These are phyloP conservation scores for Papilio machaon DNA, from an alignment of 1,140 invertebrate species.

Conservation along the genomic window DNA sequence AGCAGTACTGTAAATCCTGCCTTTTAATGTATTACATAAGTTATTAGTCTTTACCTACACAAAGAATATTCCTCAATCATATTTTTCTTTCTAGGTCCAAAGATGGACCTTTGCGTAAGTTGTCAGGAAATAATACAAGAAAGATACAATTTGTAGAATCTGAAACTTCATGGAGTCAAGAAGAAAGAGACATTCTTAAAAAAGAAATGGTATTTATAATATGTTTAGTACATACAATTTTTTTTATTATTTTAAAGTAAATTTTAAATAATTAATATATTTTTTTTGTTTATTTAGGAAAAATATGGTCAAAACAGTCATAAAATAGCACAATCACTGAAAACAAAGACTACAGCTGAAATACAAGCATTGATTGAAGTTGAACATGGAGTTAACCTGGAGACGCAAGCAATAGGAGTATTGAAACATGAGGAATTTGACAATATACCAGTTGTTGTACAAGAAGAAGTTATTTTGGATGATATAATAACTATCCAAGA, in stretches of 20 bases:
- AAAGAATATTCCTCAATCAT: background rate
- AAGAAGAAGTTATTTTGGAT: slow-evolving; percentile 73
- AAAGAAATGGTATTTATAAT: slow-evolving; percentile 83
- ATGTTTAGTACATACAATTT: slow-evolving; percentile 27
- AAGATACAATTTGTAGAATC: slow-evolving; percentile 45
- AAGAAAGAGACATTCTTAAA: slow-evolving; percentile 83
- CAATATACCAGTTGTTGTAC: slow-evolving; percentile 56
- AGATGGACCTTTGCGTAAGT: slow-evolving; percentile 58
- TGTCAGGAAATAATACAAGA: slow-evolving; percentile 58
- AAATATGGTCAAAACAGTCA: slow-evolving; percentile 85
- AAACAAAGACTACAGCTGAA: slow-evolving; percentile 84
- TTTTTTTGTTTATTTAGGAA: slow-evolving; percentile 71
- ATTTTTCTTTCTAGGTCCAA: slow-evolving; percentile 50
- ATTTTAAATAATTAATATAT: background rate
- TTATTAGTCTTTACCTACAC: too few species aligned
- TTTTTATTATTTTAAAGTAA: background rate
- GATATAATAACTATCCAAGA: slow-evolving; percentile 79
- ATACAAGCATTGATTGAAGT: slow-evolving; percentile 80
- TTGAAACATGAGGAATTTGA: slow-evolving; percentile 59
- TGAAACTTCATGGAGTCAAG: slow-evolving; percentile 77
- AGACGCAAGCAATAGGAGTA: slow-evolving; percentile 54
- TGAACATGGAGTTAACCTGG: slow-evolving; percentile 73
- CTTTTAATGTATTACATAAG: too few species aligned
- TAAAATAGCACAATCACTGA: slow-evolving; percentile 85
- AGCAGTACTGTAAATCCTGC: background rate